Conservation (phyloP, 1,140 invertebrate species). For the Pomacea maculata region DNA sequence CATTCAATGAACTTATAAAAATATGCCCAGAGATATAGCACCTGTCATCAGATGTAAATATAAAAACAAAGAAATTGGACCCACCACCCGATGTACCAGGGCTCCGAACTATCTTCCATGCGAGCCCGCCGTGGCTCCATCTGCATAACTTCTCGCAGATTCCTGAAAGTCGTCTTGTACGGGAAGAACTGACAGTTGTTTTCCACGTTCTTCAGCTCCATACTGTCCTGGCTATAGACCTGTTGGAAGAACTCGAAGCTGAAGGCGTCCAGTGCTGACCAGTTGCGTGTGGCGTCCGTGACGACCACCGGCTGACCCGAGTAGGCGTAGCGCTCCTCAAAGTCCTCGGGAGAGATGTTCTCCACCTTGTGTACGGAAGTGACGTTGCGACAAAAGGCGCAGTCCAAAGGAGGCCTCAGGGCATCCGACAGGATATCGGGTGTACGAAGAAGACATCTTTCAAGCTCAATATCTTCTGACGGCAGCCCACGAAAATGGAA, state of each 20-base stretch:
- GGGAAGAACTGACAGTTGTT: slow-evolving; percentile 88
- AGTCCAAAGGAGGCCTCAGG: slow-evolving; percentile 82
- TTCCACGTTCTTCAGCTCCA: slow-evolving; percentile 46
- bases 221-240: slow-evolving; percentile 72
- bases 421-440: slow-evolving; percentile 71
- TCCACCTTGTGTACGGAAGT: slow-evolving; percentile 72
- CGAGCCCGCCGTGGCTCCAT: slow-evolving; percentile 73
- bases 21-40: neutral
- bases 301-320: slow-evolving; percentile 82
- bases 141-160: slow-evolving; percentile 80
- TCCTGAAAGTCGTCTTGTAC: slow-evolving; percentile 85
- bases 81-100: slow-evolving; percentile 95
- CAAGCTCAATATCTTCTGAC: slow-evolving; percentile 36
- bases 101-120: slow-evolving; percentile 72
- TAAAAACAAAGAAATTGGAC: slow-evolving; percentile 42
- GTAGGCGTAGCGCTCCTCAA: slow-evolving; percentile 74
- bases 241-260: slow-evolving; percentile 84
- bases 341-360: slow-evolving; percentile 68
- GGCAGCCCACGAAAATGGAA: slow-evolving; percentile 27
- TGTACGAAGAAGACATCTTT: slow-evolving; percentile 67
- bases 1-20: neutral
- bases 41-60: neutral
- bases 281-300: slow-evolving; percentile 79
- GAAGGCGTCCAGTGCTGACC: slow-evolving; percentile 80
- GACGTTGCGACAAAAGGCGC: slow-evolving; percentile 77